A percentile compares a stretch with the other conserved stretches of the same genome.
Evolutionary conservation across 1,140 invertebrate genomes (phyloP).

Genomic region (Caenorhabditis inopinata): DNA sequence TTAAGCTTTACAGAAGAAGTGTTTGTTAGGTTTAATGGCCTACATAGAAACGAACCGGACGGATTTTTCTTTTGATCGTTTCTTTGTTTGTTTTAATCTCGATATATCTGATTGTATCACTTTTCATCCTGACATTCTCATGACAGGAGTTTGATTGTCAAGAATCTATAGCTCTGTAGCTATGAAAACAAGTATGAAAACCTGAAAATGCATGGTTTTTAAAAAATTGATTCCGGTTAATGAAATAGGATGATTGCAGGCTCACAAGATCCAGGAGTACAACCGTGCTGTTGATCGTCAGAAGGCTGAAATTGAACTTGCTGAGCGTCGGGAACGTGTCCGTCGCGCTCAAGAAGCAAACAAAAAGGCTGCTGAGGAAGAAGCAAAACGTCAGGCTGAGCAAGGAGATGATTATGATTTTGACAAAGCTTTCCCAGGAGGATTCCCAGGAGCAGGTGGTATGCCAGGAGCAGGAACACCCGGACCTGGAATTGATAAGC

Average conservation of each 20-base stretch:
- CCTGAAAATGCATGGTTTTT: too few relatives aligned
- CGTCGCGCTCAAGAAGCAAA: constrained; percentile 67
- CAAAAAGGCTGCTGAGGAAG: constrained; percentile 58
- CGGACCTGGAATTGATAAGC: not conserved
- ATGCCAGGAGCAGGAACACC: not conserved
- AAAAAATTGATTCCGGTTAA: too few relatives aligned
- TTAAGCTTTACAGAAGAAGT: too few relatives aligned
- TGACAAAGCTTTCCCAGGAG: not conserved
- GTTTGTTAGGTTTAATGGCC: too few relatives aligned
- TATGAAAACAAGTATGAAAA: too few relatives aligned
- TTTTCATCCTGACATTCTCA: too few relatives aligned
- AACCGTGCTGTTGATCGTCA: constrained; percentile 67
- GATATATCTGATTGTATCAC: too few relatives aligned
- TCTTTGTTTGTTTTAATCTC: too few relatives aligned
- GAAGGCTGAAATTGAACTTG: constrained; percentile 66
- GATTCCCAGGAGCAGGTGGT: constrained; percentile 6
- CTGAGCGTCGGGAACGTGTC: constrained; percentile 66
- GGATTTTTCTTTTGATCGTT: too few relatives aligned
- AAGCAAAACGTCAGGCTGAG: constrained; percentile 29
- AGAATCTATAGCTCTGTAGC: too few relatives aligned
- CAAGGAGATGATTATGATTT: not conserved
- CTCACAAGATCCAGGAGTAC: constrained; percentile 68
- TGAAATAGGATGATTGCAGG: constrained; percentile 61
- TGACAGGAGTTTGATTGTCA: too few relatives aligned
- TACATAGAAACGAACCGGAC: too few relatives aligned